These are phyloP conservation scores for Hippocampus kuda DNA, from an alignment of 2,797 vertebrate genomes.

Conservation along the genomic window DNA sequence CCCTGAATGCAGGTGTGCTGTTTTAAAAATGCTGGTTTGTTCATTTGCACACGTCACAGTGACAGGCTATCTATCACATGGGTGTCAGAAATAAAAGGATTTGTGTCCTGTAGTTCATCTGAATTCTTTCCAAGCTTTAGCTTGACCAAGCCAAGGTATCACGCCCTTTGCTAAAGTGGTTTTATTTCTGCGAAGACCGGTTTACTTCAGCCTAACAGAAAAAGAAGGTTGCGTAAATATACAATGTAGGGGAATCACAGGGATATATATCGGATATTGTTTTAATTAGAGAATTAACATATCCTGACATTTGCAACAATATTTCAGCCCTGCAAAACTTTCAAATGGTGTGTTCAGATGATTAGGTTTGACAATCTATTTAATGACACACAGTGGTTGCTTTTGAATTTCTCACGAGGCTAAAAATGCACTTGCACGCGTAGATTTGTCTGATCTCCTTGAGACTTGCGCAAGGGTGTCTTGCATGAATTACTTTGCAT, in stretches of 20 bases:
- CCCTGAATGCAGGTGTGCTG: conserved; percentile 31
- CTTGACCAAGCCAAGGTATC: background rate
- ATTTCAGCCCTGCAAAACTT: background rate
- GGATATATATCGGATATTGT: too few relatives aligned
- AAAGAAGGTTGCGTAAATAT: background rate
- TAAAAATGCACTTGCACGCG: background rate
- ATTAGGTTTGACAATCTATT: background rate
- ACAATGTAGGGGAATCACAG: too few relatives aligned
- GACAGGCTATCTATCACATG: background rate
- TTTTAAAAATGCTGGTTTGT: conserved; percentile 9
- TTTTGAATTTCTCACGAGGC: background rate
- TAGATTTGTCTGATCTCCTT: background rate
- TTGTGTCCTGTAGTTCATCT: background rate
- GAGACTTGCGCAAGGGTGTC: background rate
- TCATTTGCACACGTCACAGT: conserved; percentile 2
- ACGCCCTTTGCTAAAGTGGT: background rate
- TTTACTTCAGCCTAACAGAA: background rate
- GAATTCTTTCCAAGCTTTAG: background rate
- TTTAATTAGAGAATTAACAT: too few relatives aligned
- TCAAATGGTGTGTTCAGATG: background rate
- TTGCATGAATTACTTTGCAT: background rate
- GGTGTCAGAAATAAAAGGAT: background rate
- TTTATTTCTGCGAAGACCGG: background rate
- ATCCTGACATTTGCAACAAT: background rate
- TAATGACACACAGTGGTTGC: too few relatives aligned